A percentile compares a stretch with the other conserved stretches of the same genome.
Conservation (phyloP, 2,797 vertebrate genomes). For the Enteromius anoplus region DNA sequence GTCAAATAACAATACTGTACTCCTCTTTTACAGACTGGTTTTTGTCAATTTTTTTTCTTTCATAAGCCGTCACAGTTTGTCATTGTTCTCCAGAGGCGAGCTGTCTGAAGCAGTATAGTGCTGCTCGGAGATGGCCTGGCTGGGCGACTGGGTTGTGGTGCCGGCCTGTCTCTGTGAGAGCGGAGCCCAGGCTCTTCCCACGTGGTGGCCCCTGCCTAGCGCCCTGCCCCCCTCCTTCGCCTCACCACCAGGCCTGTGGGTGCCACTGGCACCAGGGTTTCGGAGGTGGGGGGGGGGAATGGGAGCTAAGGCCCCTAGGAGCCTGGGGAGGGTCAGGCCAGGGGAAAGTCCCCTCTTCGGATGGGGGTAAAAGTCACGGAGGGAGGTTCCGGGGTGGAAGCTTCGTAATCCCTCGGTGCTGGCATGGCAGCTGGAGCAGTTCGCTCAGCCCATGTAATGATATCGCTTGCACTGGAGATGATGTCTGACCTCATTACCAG, state of each 20-base stretch:
- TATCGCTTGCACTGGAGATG: conserved; percentile 97
- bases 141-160: conserved; percentile 79
- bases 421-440: conserved; percentile 85
- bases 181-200: conserved; percentile 75
- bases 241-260: conserved; percentile 70
- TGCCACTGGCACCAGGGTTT: conserved; percentile 70
- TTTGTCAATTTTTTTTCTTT: conserved; percentile 67
- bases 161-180: conserved; percentile 80
- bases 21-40: conserved; percentile 49
- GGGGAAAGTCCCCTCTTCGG: conserved; percentile 73
- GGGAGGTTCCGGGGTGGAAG: conserved; percentile 68
- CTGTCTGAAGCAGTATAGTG: conserved; percentile 78
- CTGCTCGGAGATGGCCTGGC: conserved; percentile 75
- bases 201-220: conserved; percentile 70
- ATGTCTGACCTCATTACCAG: conserved; percentile 99
- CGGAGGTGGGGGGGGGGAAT: conserved; percentile 61
- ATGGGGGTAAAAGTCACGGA: conserved; percentile 68
- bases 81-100: conserved; percentile 77
- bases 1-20: conserved; percentile 20
- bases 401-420: conserved; percentile 81
- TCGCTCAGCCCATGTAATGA: conserved; percentile 90
- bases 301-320: conserved; percentile 66
- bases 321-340: conserved; percentile 71
- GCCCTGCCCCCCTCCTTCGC: conserved; percentile 60
- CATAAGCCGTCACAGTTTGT: conserved; percentile 74